phyloP scores from a whole-genome alignment of 2,797 vertebrate species.

The Myripristis murdjan region DNA sequence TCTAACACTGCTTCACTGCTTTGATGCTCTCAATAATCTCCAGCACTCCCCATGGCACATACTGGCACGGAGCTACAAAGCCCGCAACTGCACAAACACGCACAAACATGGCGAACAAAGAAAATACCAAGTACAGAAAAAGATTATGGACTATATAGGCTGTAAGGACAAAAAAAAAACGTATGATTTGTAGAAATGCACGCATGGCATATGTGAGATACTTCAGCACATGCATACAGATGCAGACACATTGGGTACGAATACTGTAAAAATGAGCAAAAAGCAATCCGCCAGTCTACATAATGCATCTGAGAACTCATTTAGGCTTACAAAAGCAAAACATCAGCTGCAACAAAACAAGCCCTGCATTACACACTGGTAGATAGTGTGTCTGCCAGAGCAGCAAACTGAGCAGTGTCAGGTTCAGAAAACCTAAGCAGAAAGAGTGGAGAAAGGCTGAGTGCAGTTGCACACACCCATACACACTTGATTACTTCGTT shows the following conservation, averaged over 20 bases:
- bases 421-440: conserved; percentile 45
- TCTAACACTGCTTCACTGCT: conserved; percentile 49
- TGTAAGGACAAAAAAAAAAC: too few species aligned
- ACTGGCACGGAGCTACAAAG: conserved; percentile 60
- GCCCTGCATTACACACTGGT: conserved; percentile 33
- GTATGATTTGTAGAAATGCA: too few species aligned
- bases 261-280: conserved; percentile 34
- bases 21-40: conserved; percentile 67
- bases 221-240: background rate
- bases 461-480: conserved; percentile 22
- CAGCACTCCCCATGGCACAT: conserved; percentile 62
- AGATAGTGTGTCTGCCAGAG: conserved; percentile 52
- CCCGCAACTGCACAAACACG: conserved; percentile 7
- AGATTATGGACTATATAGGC: conserved; percentile 34
- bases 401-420: conserved; percentile 48
- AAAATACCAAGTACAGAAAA: background rate
- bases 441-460: conserved; percentile 49
- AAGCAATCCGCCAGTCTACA: conserved; percentile 38
- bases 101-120: conserved; percentile 18
- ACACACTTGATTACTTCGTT: conserved; percentile 40
- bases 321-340: conserved; percentile 57
- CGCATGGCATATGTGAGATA: too few species aligned
- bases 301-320: conserved; percentile 42
- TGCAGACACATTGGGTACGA: conserved; percentile 4
- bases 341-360: conserved; percentile 48